Evolutionary conservation across 2,888 invertebrate species (phyloP), one percentile per base, ranked within the genome.

Genomic region (Brachypterus glaber): DNA sequence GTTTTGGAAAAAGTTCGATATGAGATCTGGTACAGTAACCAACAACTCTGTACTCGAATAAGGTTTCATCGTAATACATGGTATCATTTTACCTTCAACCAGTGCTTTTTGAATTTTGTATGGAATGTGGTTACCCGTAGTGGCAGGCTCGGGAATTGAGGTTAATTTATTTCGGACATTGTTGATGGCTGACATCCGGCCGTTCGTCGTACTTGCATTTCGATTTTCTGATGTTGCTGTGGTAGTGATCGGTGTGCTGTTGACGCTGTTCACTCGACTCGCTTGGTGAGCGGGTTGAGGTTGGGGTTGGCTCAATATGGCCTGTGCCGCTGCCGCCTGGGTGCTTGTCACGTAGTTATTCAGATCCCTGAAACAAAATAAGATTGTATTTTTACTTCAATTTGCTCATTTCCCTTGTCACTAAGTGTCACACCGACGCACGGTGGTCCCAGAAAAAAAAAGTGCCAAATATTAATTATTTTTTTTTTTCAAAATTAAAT

Each of bases 21-120:
- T 79, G 48, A 89, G 76, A 65, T 89, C 88, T 4, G 82, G 79
- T 48, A 89, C 69, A 9, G 88, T 84, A 75, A 88, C 85, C 58
- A 88, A 69, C 55, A 85, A 73, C 62, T 88, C 88, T 14, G 79
- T 76, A 63, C 83, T 84, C 49, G 80, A 77, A 69, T 81, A 86
- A 11, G 87, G 84, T 69, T 87, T 86, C 67, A 83, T 80, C 66
- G 89, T 89, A 59, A 90, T 86, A 66, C 86, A 87, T 36, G 83
- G 84, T 51, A 89, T 80, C 74, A 85, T 76, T 54, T 80, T 80
- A 56, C 80, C 82, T 58, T 84, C 84, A 37, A 89, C 81, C 44
- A 82, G 71, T 27, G 84, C 85, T 59, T 83, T 84, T 57, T 86
- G 85, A 15, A 54, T 46, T 71, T 82, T 82, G 67, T 82, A 84